Evolutionary conservation across 2,113 vertebrate genomes (phyloP).

Genomic region (Ia io): DNA sequence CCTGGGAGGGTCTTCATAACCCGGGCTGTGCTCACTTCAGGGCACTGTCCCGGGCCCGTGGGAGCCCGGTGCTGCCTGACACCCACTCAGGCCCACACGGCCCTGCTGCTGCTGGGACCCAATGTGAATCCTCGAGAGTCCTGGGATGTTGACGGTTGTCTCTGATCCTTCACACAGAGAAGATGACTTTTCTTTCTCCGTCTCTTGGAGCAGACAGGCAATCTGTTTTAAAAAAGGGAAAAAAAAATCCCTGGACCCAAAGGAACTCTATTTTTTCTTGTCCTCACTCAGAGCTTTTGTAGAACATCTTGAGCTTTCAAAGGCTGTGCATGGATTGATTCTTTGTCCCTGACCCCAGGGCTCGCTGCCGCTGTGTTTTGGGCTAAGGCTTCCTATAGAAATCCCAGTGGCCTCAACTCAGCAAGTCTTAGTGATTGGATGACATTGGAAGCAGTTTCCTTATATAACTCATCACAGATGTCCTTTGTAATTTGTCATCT

Average conservation of each 20-base stretch:
- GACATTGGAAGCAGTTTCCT: constrained; percentile 67
- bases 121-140: constrained; percentile 59
- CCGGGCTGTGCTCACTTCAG: constrained; percentile 33
- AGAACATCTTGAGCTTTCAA: constrained; percentile 73
- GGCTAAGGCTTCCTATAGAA: constrained; percentile 69
- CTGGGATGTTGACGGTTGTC: constrained; percentile 71
- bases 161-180: constrained; percentile 76
- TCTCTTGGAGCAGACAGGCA: constrained; percentile 76
- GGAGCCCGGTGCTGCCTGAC: background rate
- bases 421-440: constrained; percentile 73
- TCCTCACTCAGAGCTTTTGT: constrained; percentile 78
- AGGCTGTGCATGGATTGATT: constrained; percentile 68
- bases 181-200: constrained; percentile 71
- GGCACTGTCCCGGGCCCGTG: background rate
- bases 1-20: background rate
- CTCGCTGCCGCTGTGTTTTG: constrained; percentile 66
- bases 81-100: background rate
- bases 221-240: constrained; percentile 65
- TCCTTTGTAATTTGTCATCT: constrained; percentile 69
- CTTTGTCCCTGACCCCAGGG: constrained; percentile 73
- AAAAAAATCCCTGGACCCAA: constrained; percentile 71
- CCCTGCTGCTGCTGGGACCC: constrained; percentile 42
- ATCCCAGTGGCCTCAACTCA: constrained; percentile 69
- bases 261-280: constrained; percentile 78
- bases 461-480: constrained; percentile 72